A percentile compares a stretch with the other conserved stretches of the same genome.
Evolutionary conservation across 2,888 invertebrate species (phyloP).

Genomic region (Fragum whitleyi): DNA sequence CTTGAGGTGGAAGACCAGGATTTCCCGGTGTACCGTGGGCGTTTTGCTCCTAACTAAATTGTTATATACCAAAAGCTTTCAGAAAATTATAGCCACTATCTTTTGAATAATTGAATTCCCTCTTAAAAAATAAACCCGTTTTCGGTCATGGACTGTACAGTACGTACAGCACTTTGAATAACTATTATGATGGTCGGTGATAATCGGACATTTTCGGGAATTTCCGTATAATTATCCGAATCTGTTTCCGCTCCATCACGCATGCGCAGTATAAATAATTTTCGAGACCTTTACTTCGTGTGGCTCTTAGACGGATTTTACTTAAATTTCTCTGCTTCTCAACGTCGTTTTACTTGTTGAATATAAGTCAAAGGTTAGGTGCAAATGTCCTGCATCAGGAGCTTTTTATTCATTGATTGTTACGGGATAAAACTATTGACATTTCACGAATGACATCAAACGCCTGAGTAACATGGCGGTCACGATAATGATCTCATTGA

Average conservation of each 20-base stretch:
- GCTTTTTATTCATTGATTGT: too few species aligned
- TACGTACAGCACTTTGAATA: too few species aligned
- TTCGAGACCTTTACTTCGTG: slow-evolving; percentile 56
- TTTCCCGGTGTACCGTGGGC: too few species aligned
- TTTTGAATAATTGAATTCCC: too few species aligned
- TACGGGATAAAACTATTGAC: too few species aligned
- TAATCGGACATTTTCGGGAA: neutral
- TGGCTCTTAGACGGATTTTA: slow-evolving; percentile 57
- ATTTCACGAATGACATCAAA: slow-evolving; percentile 48
- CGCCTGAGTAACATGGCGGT: slow-evolving; percentile 73
- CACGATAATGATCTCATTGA: slow-evolving; percentile 64
- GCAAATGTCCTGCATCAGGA: neutral
- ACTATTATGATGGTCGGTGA: too few species aligned
- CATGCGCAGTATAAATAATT: slow-evolving; percentile 60
- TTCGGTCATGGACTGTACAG: too few species aligned
- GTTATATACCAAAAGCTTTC: too few species aligned
- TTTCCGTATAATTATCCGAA: neutral
- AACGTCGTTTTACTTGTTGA: neutral
- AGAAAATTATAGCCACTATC: too few species aligned
- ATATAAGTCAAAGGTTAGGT: slow-evolving; percentile 13
- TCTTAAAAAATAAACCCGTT: too few species aligned
- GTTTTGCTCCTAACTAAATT: too few species aligned
- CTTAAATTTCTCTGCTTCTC: slow-evolving; percentile 50
- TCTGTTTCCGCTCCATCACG: slow-evolving; percentile 28
- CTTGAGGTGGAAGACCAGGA: too few species aligned